Evolutionary conservation across 2,113 vertebrate species (phyloP).

Genomic region (Oreochromis tanganicae): DNA sequence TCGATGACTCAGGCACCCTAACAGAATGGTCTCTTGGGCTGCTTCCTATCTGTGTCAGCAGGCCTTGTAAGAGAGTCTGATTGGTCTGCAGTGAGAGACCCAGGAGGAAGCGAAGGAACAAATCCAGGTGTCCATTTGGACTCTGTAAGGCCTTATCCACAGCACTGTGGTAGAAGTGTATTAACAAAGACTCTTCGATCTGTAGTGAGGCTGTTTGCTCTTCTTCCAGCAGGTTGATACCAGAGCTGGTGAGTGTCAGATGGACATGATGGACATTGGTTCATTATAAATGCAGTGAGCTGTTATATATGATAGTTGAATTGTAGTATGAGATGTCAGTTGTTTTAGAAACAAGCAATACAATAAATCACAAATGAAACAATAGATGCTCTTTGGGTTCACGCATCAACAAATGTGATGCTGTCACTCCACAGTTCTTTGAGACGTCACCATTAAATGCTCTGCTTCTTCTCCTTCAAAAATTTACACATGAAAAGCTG

Average conservation of each 20-base stretch:
- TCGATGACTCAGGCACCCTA: rapidly evolving
- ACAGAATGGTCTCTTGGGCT: neutral
- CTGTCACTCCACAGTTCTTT: neutral
- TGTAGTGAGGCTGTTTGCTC: no score
- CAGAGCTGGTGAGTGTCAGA: rapidly evolving
- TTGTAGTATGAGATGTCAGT: neutral
- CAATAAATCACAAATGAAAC: neutral
- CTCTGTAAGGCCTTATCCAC: no score
- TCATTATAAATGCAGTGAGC: neutral
- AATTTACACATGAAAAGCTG: neutral
- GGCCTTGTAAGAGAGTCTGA: neutral
- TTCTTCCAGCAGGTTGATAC: no score
- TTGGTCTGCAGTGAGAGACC: neutral
- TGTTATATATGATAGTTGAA: neutral
- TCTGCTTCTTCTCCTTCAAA: neutral
- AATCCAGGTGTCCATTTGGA: no score
- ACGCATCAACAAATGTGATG: neutral
- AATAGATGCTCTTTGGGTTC: neutral
- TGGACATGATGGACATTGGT: neutral
- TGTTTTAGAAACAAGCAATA: neutral
- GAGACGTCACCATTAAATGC: neutral
- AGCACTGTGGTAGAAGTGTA: no score
- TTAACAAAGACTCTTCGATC: no score
- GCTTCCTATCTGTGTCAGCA: neutral
- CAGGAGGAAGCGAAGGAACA: neutral